Base-by-base conservation (phyloP, 2,797 vertebrate species). In the Tinamus major region DNA sequence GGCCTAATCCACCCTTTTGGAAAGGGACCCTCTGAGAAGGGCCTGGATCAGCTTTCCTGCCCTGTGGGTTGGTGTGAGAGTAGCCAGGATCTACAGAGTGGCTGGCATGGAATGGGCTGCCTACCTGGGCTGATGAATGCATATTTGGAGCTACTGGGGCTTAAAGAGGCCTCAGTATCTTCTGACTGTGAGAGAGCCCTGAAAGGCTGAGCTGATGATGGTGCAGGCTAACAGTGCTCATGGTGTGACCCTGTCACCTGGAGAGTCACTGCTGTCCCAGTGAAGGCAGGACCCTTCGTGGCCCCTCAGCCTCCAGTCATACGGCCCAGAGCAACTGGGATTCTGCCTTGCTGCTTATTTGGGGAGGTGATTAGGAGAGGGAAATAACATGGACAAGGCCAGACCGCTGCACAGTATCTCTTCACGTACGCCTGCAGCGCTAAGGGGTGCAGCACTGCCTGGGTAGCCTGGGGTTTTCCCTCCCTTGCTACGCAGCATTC, bases 31-130 rank as follows among this genome's bases (percentile, higher is more conserved):
- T 48, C 31, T 69, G 48, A 35, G 83, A 74, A 37, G 16, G 29
- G 41, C 29, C 42, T 35, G 42, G 61, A 35, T 27, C 3, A 3
- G 42, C 21, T 31, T 49, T 88, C 42, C 63, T 92, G 63, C 70
- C 44, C 68, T 1, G 13, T 33, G 77, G 72, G 41, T 33, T 44
- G 70, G n/a, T 0, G 0, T 11, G 74, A 72, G 49, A 29, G 23
- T n/a, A 69, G 59, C 21, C 49, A 41, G 84, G 20, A 14, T n/a
- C 0, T 59, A 10, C 1, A 0, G 33, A 15, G 42, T 3, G 11
- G 27, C 85, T 78, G 59, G 19, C 41, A 55, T 48, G 31, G 44
- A 62, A 29, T 0, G 4, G 53, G 48, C 14, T 37, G 46, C 20
- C 9, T 41, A 4, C 23, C 58, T n/a, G 24, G 48, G 13, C 23